Percentiles rank a stretch among this genome's conserved stretches.
These are phyloP conservation scores for Crenichthys baileyi DNA, from an alignment of 2,797 vertebrate genomes.

Conservation along the genomic window DNA sequence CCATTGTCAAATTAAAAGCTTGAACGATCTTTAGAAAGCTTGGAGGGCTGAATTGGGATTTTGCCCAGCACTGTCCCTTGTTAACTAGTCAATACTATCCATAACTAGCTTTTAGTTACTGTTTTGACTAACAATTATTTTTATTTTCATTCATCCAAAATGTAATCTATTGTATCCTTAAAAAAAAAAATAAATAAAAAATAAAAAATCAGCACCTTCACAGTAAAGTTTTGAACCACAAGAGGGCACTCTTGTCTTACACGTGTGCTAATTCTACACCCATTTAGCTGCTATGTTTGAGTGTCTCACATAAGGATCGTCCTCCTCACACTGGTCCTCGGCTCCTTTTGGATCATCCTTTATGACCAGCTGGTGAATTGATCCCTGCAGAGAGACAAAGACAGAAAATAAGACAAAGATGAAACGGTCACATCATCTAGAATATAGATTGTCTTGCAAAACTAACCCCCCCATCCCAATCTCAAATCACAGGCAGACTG, in stretches of 20 bases:
- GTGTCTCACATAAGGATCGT: constrained; percentile 87
- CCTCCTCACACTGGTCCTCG: constrained; percentile 90
- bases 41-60: not conserved
- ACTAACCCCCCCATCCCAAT: too few species aligned
- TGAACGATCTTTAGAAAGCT: not conserved
- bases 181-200: too few species aligned
- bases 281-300: not conserved
- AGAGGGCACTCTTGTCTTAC: constrained; percentile 24
- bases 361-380: constrained; percentile 89
- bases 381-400: constrained; percentile 77
- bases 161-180: not conserved
- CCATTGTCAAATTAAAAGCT: not conserved
- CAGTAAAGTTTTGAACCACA: constrained; percentile 29
- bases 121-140: not conserved
- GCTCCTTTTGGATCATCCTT: constrained; percentile 81
- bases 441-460: not conserved
- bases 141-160: not conserved
- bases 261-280: not conserved
- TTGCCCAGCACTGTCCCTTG: not conserved
- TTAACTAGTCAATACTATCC: not conserved
- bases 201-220: not conserved
- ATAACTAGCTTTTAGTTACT: not conserved
- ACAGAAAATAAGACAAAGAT: not conserved
- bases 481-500: too few species aligned
- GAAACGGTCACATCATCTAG: not conserved